Evolutionary conservation across 2,113 vertebrate species (phyloP).

Genomic region (Crotalus tigris): DNA sequence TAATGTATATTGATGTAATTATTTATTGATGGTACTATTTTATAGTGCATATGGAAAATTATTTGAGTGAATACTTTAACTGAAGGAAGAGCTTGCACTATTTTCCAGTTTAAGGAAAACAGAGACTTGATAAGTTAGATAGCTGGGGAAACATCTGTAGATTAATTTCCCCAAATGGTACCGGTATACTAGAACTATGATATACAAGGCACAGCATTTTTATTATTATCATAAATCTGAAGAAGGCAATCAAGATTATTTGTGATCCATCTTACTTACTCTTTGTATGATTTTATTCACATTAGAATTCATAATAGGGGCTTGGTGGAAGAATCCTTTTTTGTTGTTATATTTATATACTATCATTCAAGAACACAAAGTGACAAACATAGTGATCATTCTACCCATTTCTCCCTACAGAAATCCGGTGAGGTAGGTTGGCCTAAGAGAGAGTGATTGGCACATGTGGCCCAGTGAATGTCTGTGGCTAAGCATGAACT

Average conservation of each 20-base stretch:
- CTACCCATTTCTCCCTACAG: neutral
- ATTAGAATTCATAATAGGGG: neutral
- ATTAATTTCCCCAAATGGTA: neutral
- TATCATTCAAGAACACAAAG: neutral
- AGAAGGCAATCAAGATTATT: neutral
- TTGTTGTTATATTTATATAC: neutral
- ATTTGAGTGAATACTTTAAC: neutral
- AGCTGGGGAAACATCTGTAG: neutral
- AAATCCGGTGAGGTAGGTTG: neutral
- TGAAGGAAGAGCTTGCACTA: neutral
- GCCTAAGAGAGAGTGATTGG: neutral
- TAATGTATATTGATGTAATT: neutral
- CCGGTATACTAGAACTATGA: neutral
- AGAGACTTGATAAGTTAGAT: neutral
- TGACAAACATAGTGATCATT: neutral
- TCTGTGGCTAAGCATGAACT: neutral
- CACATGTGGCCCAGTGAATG: neutral
- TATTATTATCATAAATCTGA: neutral
- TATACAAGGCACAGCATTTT: neutral
- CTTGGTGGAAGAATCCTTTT: neutral
- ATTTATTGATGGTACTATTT: neutral
- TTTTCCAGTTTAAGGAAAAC: neutral
- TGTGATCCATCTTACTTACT: neutral
- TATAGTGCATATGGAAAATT: neutral
- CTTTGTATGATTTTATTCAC: neutral